Evolutionary conservation across 2,888 invertebrate genomes (phyloP), one percentile per base, ranked within the genome.

Genomic region (Ceramica pisi): DNA sequence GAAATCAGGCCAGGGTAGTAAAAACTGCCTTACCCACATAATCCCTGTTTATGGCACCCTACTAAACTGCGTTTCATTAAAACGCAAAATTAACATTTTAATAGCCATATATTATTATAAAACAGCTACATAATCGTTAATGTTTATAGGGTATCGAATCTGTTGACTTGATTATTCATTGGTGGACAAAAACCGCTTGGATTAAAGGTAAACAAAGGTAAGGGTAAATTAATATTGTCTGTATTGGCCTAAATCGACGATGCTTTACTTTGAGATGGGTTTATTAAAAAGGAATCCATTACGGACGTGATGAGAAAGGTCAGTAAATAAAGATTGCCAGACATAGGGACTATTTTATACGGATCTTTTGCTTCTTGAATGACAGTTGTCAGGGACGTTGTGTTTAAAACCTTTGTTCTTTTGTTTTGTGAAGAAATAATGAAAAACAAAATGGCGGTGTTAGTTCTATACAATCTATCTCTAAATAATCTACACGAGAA

Each of bases 51-150:
- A 93, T 89, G 87, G 60, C 10, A 53, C 86, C 91, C 89, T 87
- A 93, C 93, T 95, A 93, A 95, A 94, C 91, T 92, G 89, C 89
- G 91, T 92, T 94, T 95, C 94, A 95, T 95, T 95, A 95, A 92
- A 90, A 91, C 90, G 84, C 89, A 85, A 93, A 95, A 95, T 95
- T 95, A 95, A 95, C 95, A 95, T 95, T 95, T 95, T 95, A 94
- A 95, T 92, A 91, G 91, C 91, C 91, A 93, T 93, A 94, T 94
- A 94, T 94, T 94, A 94, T 92, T 93, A 93, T 93, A 93, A 92
- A 92, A 92, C 90, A 90, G 81, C 84, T 71, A 85, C 87, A 89
- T 92, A 89, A 92, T 89, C 91, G 90, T 91, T 82, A 90, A 89
- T 86, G 90, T 91, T 91, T 90, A 91, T 91, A 87, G 87, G 86